Base-by-base conservation (phyloP, 2,888 invertebrate genomes). In the Metopia argyrocephala region DNA sequence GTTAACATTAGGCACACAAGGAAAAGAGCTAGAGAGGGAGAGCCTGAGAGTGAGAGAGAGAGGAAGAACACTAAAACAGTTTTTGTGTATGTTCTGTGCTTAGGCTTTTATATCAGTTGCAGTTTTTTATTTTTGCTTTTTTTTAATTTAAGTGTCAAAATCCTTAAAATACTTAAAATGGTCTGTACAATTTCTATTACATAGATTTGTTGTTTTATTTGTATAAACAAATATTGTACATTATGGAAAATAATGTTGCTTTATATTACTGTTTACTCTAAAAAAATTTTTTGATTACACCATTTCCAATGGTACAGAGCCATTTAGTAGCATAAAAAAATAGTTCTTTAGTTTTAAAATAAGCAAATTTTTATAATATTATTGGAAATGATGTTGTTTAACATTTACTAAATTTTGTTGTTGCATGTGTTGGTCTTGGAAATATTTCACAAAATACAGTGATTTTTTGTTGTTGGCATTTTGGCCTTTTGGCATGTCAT, bases 121-220 rank as follows among this genome's bases (percentile, higher is more conserved):
- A 59, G 65, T 78, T 38, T 65, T 56, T 46, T n/a, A n/a, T n/a
- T n/a, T n/a, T n/a, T n/a, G n/a, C n/a, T n/a, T n/a, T 48, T 54
- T 78, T 50, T 45, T 71, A 65, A 52, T 66, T 73, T 74, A 74
- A 81, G 76, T 81, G 76, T 78, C 80, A 76, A 81, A 76, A 74
- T 74, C 69, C 64, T 38, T 52, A 52, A 69, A 74, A 7, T 27
- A 25, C 18, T 27, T 9, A 52, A 62, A 56, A 25, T n/a, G 48
- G 25, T 59, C 23, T 45, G 23, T 21, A 31, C 15, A 38, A 9
- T 52, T 65, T 69, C 27, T 31, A 46, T 62, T 27, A 25, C 5
- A 69, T 50, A 65, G 20, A 57, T 50, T 28, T n/a, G 4, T 5
- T 45, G 38, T 28, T 48, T 6, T 20, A 15, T 20, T 52, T 12